Evolutionary conservation across 1,140 invertebrate species (phyloP), one percentile per base, ranked within the genome.

Genomic region (Leptoteleia sp.): DNA sequence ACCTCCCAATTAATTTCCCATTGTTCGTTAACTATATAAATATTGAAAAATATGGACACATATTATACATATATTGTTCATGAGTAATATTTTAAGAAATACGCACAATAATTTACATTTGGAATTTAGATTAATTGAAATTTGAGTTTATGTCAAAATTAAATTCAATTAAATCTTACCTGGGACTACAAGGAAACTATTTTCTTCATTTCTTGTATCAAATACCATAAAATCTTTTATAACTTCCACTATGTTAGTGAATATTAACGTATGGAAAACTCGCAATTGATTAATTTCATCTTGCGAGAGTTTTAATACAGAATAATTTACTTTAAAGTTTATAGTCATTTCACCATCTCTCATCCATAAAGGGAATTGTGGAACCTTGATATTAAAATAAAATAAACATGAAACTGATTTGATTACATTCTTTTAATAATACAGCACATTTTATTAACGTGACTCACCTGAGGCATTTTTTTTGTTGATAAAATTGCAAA

Each of bases 361-460:
- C 40, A 96, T 93, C 83, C 94, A 99, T 43, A 98, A 91, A 0
- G 97, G 95, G 91, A 99, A 99, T 40, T 91, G 85, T 35, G 93
- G 93, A 12, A 95, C 87, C 92, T 94, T 47, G 37, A 73, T 47
- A 50, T 25, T 25, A 11, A 37, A 65, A 25, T 25, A 31, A 52
- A 47, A 17, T 40, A 35, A 12, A 12, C 6, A 35, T 11, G 12
- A 35, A 12, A 12, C 22, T 25, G 22, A n/a, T n/a, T n/a, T n/a
- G n/a, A n/a, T n/a, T n/a, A 25, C 22, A 3, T 6, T 25, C 22
- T 6, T 25, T 25, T 25, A 25, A 25, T 25, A 25, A 25, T 25
- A 25, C 3, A 6, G 22, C 11, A 4, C 12, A 35, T 35, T 2
- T 29, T 29, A 6, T 29, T 29, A 29, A 25, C 22, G 3, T 25